Evolutionary conservation across 2,113 vertebrate species (phyloP).

Genomic region (Psilopogon haemacephalus): DNA sequence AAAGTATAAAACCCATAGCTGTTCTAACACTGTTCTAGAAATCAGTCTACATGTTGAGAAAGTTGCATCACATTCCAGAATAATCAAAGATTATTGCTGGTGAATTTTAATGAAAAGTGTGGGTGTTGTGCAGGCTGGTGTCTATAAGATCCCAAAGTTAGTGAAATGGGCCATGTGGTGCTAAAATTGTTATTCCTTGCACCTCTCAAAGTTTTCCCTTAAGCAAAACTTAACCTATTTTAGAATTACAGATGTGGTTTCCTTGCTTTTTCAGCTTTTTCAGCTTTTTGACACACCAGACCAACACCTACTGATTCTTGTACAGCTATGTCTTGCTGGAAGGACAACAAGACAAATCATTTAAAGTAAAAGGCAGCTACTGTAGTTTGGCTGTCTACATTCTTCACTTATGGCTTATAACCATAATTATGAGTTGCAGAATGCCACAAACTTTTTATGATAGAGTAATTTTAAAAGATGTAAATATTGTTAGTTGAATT

Average conservation of each 20-base stretch:
- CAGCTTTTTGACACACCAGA: not conserved
- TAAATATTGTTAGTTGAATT: not conserved
- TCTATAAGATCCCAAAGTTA: not conserved
- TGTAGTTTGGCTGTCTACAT: not conserved
- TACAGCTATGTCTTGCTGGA: not conserved
- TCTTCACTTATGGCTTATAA: not conserved
- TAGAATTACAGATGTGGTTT: not conserved
- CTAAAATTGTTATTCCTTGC: not conserved
- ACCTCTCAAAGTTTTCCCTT: not conserved
- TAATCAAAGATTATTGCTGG: not conserved
- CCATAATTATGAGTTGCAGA: not conserved
- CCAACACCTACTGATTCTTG: not conserved
- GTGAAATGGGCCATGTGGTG: not conserved
- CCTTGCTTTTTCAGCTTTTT: not conserved
- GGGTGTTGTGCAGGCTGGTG: not conserved
- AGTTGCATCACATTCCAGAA: not conserved
- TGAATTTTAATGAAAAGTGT: not conserved
- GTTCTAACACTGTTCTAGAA: not conserved
- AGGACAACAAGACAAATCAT: not conserved
- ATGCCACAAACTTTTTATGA: not conserved
- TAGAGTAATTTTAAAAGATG: not conserved
- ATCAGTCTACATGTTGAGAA: not conserved
- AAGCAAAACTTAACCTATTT: not conserved
- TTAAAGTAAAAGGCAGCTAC: conserved; percentile 7
- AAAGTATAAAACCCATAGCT: not conserved